Evolutionary conservation across 1,140 invertebrate genomes (phyloP).

Genomic region (Apolygus lucorum): DNA sequence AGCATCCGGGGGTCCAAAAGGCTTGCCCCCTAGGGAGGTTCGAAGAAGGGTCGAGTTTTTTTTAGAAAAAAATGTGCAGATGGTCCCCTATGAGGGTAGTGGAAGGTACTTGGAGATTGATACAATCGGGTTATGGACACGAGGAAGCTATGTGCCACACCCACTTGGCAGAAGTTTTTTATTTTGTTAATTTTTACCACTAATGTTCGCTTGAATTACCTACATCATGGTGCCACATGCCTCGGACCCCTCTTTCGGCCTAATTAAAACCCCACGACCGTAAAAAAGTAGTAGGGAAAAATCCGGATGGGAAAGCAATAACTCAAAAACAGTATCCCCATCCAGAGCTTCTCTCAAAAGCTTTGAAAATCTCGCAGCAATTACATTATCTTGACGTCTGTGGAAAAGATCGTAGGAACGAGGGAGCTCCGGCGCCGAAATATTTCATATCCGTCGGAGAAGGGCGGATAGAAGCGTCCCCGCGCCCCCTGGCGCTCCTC

Average conservation of each 20-base stretch:
- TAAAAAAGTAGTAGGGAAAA: background rate
- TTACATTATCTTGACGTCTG: constrained; percentile 23
- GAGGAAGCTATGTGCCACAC: too few relatives aligned
- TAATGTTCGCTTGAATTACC: too few relatives aligned
- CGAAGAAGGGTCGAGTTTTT: too few relatives aligned
- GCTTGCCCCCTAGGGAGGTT: too few relatives aligned
- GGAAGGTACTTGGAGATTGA: too few relatives aligned
- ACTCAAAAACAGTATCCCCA: constrained; percentile 4
- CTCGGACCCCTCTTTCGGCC: background rate
- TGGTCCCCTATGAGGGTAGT: too few relatives aligned
- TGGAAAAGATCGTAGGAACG: constrained; percentile 17
- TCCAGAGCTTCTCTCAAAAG: constrained; percentile 3
- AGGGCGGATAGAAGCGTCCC: background rate
- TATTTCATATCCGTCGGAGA: constrained; percentile 18
- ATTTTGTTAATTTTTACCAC: too few relatives aligned
- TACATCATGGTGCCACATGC: too few relatives aligned
- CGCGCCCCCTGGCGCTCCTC: background rate
- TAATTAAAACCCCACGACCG: background rate
- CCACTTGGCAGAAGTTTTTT: too few relatives aligned
- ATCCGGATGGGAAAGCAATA: constrained; percentile 8
- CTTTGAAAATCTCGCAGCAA: constrained; percentile 12
- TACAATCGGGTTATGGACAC: too few relatives aligned
- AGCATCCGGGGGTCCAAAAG: too few relatives aligned
- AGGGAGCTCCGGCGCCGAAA: constrained; percentile 12
- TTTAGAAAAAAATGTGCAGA: too few relatives aligned